Percentiles rank a stretch among this genome's conserved stretches.
These are phyloP conservation scores for Lepus europaeus DNA, from an alignment of 2,113 vertebrate species.

Conservation along the genomic window DNA sequence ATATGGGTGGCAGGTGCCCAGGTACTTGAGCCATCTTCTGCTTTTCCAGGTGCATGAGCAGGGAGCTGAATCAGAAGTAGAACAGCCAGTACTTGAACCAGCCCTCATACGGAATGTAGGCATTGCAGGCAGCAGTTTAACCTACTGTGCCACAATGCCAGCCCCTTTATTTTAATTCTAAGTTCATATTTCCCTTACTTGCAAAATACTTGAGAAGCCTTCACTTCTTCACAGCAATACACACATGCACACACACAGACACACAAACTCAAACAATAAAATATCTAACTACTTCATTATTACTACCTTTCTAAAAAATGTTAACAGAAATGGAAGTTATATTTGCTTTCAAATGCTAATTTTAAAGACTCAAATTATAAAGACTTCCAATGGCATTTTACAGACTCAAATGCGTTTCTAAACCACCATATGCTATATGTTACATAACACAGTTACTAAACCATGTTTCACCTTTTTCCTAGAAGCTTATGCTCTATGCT, in stretches of 20 bases:
- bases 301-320: slow-evolving; percentile 25
- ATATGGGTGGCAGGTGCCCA: no score
- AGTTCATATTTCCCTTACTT: background rate
- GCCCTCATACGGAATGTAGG: no score
- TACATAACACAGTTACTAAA: background rate
- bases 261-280: background rate
- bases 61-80: no score
- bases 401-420: background rate
- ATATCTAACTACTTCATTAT: background rate
- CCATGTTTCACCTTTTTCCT: background rate
- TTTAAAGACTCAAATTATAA: background rate
- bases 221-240: background rate
- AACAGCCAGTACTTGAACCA: no score
- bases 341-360: background rate
- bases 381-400: background rate
- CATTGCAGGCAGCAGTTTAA: no score
- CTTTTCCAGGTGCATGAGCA: no score
- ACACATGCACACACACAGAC: background rate
- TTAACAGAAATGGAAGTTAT: background rate
- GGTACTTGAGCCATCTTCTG: no score
- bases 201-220: background rate
- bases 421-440: background rate
- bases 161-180: background rate
- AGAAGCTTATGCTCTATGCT: background rate
- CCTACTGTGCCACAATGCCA: no score